Evolutionary conservation across 2,113 vertebrate genomes (phyloP).

Genomic region (Chionomys nivalis): DNA sequence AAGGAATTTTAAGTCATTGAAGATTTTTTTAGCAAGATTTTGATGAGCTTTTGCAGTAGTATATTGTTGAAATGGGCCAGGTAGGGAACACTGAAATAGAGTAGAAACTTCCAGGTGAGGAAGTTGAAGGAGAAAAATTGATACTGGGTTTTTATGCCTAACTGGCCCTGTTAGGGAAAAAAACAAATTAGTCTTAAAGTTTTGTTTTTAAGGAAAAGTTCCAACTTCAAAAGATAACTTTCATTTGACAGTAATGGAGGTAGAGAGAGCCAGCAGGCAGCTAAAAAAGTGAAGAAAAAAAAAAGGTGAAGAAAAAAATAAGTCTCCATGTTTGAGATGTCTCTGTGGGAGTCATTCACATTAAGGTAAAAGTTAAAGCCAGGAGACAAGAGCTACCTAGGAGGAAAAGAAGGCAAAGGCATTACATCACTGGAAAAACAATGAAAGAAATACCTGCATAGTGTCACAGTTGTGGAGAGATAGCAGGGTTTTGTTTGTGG

Average conservation of each 20-base stretch:
- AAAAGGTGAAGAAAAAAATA: not conserved
- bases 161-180: not conserved
- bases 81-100: not conserved
- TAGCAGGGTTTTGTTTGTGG: not conserved
- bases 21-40: slow-evolving; percentile 28
- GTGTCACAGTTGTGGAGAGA: not conserved
- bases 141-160: not conserved
- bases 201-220: slow-evolving; percentile 43
- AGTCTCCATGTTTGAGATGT: slow-evolving; percentile 1
- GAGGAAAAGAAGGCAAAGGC: not conserved
- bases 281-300: not conserved
- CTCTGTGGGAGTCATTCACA: not conserved
- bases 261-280: not conserved
- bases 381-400: not conserved
- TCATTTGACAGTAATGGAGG: not conserved
- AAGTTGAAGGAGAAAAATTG: not conserved
- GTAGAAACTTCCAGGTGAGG: not conserved
- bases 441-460: not conserved
- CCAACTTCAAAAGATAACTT: slow-evolving; percentile 19
- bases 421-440: not conserved
- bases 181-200: not conserved
- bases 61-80: not conserved
- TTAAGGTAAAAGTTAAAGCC: not conserved
- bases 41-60: not conserved
- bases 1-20: not conserved